Base-by-base conservation (phyloP, 1,140 invertebrate genomes). In the Caenorhabditis inopinata region DNA sequence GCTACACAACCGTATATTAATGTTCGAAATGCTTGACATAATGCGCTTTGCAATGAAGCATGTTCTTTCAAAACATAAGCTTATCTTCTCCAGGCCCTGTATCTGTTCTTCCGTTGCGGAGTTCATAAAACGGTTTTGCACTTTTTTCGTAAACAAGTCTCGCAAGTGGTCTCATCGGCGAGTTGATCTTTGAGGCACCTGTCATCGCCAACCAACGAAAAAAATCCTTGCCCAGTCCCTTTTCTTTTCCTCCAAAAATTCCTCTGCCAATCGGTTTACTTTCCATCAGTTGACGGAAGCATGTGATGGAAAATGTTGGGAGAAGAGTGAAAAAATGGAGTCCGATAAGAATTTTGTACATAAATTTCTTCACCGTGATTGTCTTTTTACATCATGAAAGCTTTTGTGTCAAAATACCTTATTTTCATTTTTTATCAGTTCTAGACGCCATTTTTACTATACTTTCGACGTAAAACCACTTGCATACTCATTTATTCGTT, bases 61-160 rank as follows among this genome's bases (percentile, higher is more conserved):
- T 68, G n/a, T 68, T 68, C 53, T 21, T 23, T 23, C 38, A n/a
- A 5, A n/a, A 68, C n/a, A 58, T 58, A 35, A 32, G 18, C 32
- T 68, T 42, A 7, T 58, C 32, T 21, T 58, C n/a, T 51, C 27
- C 38, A 14, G 5, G 5, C 14, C 38, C 38, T 14, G 9, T 51
- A 25, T 25, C 23, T 62, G n/a, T 53, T 32, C 35, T 35, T 32
- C 32, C 32, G 58, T 68, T 32, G 35, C 29, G 38, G 38, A 68
- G 58, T 68, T 68, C 58, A 68, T 68, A 68, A 68, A 68, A 68
- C 58, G 38, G 58, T 68, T 38, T 68, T 68, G 58, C 58, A 68
- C 58, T 68, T 68, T n/a, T 68, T n/a, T 42, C n/a, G 58, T 68
- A 38, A 68, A 68, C 58, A 68, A 68, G 32, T 68, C 58, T 68